Percentiles rank a stretch among this genome's conserved stretches.
These are phyloP conservation scores for Caradrina kadenii DNA, from an alignment of 2,888 invertebrate species.

Conservation along the genomic window DNA sequence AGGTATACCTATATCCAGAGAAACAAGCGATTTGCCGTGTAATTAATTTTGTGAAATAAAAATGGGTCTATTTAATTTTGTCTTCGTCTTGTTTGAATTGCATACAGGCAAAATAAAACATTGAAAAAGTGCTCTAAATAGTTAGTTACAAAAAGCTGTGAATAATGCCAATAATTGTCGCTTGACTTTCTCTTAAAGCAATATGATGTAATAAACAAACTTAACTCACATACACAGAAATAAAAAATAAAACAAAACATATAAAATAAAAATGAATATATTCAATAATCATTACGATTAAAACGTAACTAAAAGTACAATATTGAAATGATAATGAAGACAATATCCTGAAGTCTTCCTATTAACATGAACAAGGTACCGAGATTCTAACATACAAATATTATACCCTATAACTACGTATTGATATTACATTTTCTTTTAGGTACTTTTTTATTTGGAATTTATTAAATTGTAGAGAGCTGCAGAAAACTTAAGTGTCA, in stretches of 20 bases:
- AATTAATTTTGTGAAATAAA: background rate
- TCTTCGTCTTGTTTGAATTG: slow-evolving; percentile 3
- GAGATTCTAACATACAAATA: slow-evolving; percentile 86
- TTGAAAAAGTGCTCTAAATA: slow-evolving; percentile 39
- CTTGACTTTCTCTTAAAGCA: slow-evolving; percentile 46
- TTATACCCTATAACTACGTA: slow-evolving; percentile 71
- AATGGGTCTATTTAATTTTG: slow-evolving; percentile 7
- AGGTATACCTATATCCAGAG: slow-evolving; percentile 1
- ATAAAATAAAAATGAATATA: slow-evolving; percentile 90
- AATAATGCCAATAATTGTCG: slow-evolving; percentile 42
- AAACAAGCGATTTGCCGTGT: slow-evolving; percentile 22
- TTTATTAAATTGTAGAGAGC: slow-evolving; percentile 77
- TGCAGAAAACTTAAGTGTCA: slow-evolving; percentile 55
- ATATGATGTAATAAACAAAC: slow-evolving; percentile 57
- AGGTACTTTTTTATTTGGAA: slow-evolving; percentile 75
- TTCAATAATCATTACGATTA: slow-evolving; percentile 87
- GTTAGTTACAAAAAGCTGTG: slow-evolving; percentile 62
- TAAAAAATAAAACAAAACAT: slow-evolving; percentile 87
- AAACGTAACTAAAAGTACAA: slow-evolving; percentile 85
- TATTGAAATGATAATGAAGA: slow-evolving; percentile 80
- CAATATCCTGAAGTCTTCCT: slow-evolving; percentile 59
- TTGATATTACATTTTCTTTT: slow-evolving; percentile 76
- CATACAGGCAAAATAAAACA: slow-evolving; percentile 30
- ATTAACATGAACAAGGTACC: slow-evolving; percentile 79
- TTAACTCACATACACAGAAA: slow-evolving; percentile 74